Conservation (phyloP, 2,113 vertebrate species). For the Seriola rivoliana region DNA sequence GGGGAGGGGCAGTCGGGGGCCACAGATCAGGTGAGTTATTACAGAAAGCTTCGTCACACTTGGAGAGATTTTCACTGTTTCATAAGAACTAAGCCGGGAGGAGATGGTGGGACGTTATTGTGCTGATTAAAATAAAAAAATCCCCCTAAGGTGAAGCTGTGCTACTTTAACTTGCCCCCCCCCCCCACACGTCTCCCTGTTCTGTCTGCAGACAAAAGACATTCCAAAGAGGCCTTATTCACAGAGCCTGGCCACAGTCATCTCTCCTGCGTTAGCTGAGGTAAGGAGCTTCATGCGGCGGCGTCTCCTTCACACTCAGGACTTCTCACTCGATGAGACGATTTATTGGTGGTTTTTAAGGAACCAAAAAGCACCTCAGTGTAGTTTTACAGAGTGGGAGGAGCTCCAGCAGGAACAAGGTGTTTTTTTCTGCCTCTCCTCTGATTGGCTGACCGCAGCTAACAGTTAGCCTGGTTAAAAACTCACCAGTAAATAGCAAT, state of each 20-base stretch:
- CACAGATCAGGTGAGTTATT: slow-evolving; percentile 84
- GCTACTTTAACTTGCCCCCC: slow-evolving; percentile 6
- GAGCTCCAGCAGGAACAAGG: no score
- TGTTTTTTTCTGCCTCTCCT: no score
- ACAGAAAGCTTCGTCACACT: no score
- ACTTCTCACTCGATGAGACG: no score
- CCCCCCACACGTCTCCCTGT: background rate
- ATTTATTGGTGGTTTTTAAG: no score
- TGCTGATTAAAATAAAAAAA: slow-evolving; percentile 11
- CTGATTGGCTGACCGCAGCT: no score
- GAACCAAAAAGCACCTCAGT: no score
- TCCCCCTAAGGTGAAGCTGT: slow-evolving; percentile 4
- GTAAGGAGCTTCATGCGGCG: slow-evolving; percentile 78
- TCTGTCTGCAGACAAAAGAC: slow-evolving; percentile 86
- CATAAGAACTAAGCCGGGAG: background rate
- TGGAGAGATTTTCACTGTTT: background rate
- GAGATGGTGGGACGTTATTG: background rate
- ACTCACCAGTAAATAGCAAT: no score
- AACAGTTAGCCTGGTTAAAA: no score
- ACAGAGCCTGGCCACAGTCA: slow-evolving; percentile 93
- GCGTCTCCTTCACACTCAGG: no score
- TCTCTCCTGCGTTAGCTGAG: slow-evolving; percentile 95
- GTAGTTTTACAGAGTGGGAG: no score
- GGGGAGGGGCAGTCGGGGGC: slow-evolving; percentile 88
- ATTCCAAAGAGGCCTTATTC: slow-evolving; percentile 94